Conservation (phyloP, 2,888 invertebrate species). For the Hybos culiciformis region DNA sequence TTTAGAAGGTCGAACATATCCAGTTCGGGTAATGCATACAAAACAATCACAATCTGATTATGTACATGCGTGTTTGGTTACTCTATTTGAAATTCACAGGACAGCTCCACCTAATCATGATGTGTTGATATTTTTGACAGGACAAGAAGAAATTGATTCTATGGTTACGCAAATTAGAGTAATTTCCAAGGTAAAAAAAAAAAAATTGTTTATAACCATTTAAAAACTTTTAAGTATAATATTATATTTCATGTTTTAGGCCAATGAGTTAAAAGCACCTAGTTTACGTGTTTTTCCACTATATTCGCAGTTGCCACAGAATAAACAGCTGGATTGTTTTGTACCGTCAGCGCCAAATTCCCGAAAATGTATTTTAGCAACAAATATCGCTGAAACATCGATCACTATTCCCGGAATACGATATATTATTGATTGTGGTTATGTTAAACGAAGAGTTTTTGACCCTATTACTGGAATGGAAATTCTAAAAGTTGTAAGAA, state of each 20-base stretch:
- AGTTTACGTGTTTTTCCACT: slow-evolving; percentile 68
- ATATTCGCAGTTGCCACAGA: slow-evolving; percentile 78
- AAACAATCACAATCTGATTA: slow-evolving; percentile 68
- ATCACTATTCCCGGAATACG: slow-evolving; percentile 88
- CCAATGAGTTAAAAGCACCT: slow-evolving; percentile 46
- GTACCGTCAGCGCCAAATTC: slow-evolving; percentile 53
- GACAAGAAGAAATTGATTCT: slow-evolving; percentile 94
- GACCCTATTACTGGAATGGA: slow-evolving; percentile 73
- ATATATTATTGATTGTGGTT: slow-evolving; percentile 83
- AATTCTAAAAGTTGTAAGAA: slow-evolving; percentile 60
- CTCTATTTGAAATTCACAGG: slow-evolving; percentile 79
- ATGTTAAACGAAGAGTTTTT: slow-evolving; percentile 79
- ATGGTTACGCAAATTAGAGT: slow-evolving; percentile 59
- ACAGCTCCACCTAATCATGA: slow-evolving; percentile 70
- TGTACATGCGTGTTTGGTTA: slow-evolving; percentile 65
- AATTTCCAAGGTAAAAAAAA: slow-evolving; percentile 45
- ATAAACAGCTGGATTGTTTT: slow-evolving; percentile 81
- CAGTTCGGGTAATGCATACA: slow-evolving; percentile 61
- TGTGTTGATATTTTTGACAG: slow-evolving; percentile 85
- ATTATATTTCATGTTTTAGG: slow-evolving; percentile 29
- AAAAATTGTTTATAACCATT: slow-evolving; percentile 3
- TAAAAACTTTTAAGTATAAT: neutral
- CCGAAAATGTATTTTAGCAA: slow-evolving; percentile 85
- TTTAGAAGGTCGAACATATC: slow-evolving; percentile 77
- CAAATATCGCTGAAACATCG: slow-evolving; percentile 97